A percentile compares a stretch with the other conserved stretches of the same genome.
phyloP scores from a whole-genome alignment of 2,113 vertebrate genomes.

The Vimba vimba region DNA sequence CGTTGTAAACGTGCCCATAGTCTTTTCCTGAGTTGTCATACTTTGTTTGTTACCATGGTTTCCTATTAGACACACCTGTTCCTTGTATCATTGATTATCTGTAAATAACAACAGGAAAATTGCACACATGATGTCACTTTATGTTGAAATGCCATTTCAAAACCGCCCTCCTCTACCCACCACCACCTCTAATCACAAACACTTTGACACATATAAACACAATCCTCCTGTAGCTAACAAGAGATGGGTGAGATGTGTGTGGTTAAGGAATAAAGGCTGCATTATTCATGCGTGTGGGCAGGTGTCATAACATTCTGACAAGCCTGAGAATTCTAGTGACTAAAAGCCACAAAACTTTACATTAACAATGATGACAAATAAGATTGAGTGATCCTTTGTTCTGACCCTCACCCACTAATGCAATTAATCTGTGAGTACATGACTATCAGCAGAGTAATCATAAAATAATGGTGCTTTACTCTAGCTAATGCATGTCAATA shows the following conservation, averaged over 20 bases:
- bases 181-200: neutral
- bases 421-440: slow-evolving; percentile 37
- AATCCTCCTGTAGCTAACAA: neutral
- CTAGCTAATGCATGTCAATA: slow-evolving; percentile 38
- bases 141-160: neutral
- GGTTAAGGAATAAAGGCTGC: neutral
- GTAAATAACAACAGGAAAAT: too few relatives aligned
- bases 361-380: slow-evolving; percentile 20
- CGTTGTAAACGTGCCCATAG: too few relatives aligned
- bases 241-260: neutral
- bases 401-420: slow-evolving; percentile 44
- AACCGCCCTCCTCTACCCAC: neutral
- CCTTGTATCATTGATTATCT: too few relatives aligned
- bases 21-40: too few relatives aligned
- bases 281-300: slow-evolving; percentile 32
- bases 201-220: neutral
- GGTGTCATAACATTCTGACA: slow-evolving; percentile 15
- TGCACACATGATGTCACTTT: neutral
- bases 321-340: neutral
- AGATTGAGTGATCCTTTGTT: slow-evolving; percentile 29
- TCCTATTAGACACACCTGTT: too few relatives aligned
- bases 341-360: slow-evolving; percentile 27
- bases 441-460: slow-evolving; percentile 8
- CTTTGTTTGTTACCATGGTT: too few relatives aligned
- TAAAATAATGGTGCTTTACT: slow-evolving; percentile 23